Evolutionary conservation across 2,113 vertebrate genomes (phyloP).

Genomic region (Heliornis fulica): DNA sequence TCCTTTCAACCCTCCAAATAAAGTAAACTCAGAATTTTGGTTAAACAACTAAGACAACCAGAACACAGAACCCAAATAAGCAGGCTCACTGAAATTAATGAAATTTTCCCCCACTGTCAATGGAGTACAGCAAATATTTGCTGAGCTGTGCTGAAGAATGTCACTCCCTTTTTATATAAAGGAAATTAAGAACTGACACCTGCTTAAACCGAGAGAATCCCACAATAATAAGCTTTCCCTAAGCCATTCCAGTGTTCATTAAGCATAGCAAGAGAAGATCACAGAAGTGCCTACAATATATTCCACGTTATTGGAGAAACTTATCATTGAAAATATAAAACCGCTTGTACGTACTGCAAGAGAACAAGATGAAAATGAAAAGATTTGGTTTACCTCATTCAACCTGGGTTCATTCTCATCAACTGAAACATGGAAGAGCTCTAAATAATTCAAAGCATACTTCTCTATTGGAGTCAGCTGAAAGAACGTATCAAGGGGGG

Average conservation of each 20-base stretch:
- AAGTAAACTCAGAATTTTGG: background rate
- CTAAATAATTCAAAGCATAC: slow-evolving; percentile 91
- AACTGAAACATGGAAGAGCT: slow-evolving; percentile 79
- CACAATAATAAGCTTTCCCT: background rate
- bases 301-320: background rate
- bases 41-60: background rate
- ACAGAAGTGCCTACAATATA: background rate
- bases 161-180: background rate
- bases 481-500: background rate
- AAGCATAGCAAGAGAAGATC: background rate
- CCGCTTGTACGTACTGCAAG: background rate
- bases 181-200: background rate
- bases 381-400: slow-evolving; percentile 60
- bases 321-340: background rate
- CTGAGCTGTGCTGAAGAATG: background rate
- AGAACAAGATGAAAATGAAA: background rate
- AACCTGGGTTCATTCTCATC: slow-evolving; percentile 48
- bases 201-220: background rate
- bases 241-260: background rate
- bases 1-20: background rate
- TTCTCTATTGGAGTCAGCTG: slow-evolving; percentile 94
- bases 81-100: background rate
- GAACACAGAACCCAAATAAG: background rate
- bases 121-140: background rate
- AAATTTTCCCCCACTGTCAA: background rate